Evolutionary conservation across 2,113 vertebrate species (phyloP), one percentile per base, ranked within the genome.

Genomic region (Setophaga coronata): DNA sequence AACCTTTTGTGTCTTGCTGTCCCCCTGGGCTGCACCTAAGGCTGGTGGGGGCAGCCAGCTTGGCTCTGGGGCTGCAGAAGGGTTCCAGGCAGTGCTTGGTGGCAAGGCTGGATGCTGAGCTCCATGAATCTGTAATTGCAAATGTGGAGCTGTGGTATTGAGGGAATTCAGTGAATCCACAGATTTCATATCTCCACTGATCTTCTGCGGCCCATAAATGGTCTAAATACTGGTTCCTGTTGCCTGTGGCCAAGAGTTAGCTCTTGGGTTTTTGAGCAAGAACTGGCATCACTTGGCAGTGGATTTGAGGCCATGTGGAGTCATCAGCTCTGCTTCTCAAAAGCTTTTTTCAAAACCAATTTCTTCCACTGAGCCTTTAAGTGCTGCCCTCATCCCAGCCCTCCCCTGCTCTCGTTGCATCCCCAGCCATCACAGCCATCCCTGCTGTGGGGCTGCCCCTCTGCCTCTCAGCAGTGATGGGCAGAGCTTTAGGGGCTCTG

Each of bases 91-190:
- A 54, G 66, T 1, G 10, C 42, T 51, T 1, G 2, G 74, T 28
- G 23, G 61, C 45, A 48, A 48, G 70, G 76, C 8, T 0, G 42
- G 77, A 60, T 51, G 53, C 62, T 53, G 93, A 85, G 81, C 60
- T 47, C 33, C 90, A 36, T 33, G 56, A 25, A 25, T 50, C 72
- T 70, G n/a, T 89, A 89, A 93, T 77, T 92, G 94, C 89, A 88
- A 81, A 93, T 73, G 78, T 38, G 25, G 91, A 84, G 51, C 42
- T 77, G 96, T 87, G 95, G 81, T 65, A 12, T 61, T 16, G 62
- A 67, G 77, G 82, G 71, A 95, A 95, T 95, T 76, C 91, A 97
- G 51, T 45, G 82, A 92, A 94, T 73, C 91, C 94, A 84, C 95
- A 78, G 92, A 85, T 91, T 93, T 94, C 64, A 2, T 88, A 93